Evolutionary conservation across 2,797 vertebrate species (phyloP).

Genomic region (Varecia variegata): DNA sequence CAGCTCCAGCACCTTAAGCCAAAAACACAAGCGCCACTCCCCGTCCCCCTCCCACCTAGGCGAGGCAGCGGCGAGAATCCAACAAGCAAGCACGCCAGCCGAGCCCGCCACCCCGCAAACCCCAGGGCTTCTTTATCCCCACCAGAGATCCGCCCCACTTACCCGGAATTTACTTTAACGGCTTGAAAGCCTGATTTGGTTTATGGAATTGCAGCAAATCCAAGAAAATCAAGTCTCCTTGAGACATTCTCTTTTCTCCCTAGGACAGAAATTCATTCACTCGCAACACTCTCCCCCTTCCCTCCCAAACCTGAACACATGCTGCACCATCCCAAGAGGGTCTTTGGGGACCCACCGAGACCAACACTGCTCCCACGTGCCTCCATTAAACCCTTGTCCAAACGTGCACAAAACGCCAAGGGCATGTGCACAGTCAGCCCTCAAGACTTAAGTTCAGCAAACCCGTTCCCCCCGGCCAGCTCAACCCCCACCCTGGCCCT

Average conservation of each 20-base stretch:
- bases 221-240: constrained; percentile 49
- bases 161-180: constrained; percentile 42
- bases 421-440: not conserved
- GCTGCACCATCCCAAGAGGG: not conserved
- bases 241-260: not conserved
- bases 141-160: not conserved
- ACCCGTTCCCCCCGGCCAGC: not conserved
- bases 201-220: constrained; percentile 28
- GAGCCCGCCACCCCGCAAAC: not conserved
- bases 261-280: not conserved
- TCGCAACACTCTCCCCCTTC: not conserved
- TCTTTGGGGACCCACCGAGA: not conserved
- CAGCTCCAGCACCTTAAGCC: not conserved
- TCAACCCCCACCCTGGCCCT: not conserved
- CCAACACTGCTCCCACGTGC: constrained; percentile 45
- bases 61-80: not conserved
- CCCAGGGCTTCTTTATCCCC: not conserved
- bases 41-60: not conserved
- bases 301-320: not conserved
- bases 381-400: constrained; percentile 15
- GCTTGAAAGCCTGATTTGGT: not conserved
- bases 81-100: not conserved
- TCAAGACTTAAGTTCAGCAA: constrained; percentile 24
- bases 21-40: not conserved
- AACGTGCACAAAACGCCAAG: not conserved